Evolutionary conservation across 2,797 vertebrate genomes (phyloP).

Genomic region (Tinamus major): DNA sequence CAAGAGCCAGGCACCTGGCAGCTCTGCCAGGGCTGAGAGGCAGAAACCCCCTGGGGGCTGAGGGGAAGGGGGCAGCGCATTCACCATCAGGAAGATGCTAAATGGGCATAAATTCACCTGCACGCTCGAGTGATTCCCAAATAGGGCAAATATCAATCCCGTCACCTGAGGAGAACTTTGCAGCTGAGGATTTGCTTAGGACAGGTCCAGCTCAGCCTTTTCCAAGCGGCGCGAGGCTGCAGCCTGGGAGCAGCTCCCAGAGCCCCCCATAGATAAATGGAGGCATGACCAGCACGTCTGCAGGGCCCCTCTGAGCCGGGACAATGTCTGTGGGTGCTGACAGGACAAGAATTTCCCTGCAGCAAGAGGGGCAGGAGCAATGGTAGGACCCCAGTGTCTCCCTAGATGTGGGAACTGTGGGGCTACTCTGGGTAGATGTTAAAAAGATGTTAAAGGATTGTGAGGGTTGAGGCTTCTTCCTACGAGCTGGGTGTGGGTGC

Average conservation of each 20-base stretch:
- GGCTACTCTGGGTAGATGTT: not conserved
- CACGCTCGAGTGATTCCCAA: conserved; percentile 18
- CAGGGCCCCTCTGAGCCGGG: not conserved
- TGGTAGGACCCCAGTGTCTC: not conserved
- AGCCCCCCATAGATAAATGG: not conserved
- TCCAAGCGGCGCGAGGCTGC: not conserved
- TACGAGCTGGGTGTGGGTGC: not conserved
- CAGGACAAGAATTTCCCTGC: no score
- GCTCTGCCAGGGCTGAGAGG: conserved; percentile 15
- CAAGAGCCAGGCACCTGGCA: not conserved
- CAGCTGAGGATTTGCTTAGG: conserved; percentile 53
- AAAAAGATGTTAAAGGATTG: not conserved
- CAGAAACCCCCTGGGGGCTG: not conserved
- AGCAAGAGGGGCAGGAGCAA: not conserved
- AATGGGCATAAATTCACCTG: conserved; percentile 42
- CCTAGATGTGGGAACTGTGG: not conserved
- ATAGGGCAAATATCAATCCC: conserved; percentile 39
- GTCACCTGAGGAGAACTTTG: conserved; percentile 43
- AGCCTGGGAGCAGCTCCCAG: not conserved
- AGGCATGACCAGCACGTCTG: not conserved
- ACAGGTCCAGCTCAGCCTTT: conserved; percentile 52
- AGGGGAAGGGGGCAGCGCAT: not conserved
- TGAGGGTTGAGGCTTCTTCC: not conserved
- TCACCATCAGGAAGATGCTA: not conserved
- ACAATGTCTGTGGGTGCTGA: not conserved